Conservation (phyloP, 2,797 vertebrate species). For the Semaprochilodus insignis region DNA sequence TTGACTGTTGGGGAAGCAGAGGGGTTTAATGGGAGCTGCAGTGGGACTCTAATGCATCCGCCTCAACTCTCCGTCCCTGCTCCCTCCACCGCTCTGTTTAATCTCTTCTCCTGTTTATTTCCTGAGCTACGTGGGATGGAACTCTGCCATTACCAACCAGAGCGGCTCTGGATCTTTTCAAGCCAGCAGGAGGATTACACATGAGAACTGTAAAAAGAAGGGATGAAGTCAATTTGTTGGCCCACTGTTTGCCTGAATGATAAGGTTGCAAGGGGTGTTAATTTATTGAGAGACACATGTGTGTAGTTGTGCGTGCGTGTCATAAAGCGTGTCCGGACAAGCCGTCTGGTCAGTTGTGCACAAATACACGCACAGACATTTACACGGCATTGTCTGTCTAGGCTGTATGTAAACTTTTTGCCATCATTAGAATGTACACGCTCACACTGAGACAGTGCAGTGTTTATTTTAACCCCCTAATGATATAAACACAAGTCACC, state of each 20-base stretch:
- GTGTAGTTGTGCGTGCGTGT: slow-evolving; percentile 36
- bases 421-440: slow-evolving; percentile 51
- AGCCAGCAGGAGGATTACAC: slow-evolving; percentile 51
- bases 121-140: slow-evolving; percentile 55
- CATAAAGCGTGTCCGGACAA: slow-evolving; percentile 58
- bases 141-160: slow-evolving; percentile 49
- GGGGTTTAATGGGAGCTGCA: slow-evolving; percentile 65
- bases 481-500: slow-evolving; percentile 66
- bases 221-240: slow-evolving; percentile 54
- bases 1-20: slow-evolving; percentile 68
- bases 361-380: neutral
- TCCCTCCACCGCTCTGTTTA: slow-evolving; percentile 60
- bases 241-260: slow-evolving; percentile 35
- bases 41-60: slow-evolving; percentile 56
- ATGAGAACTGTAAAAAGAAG: slow-evolving; percentile 55
- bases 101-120: slow-evolving; percentile 69
- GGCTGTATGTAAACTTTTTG: slow-evolving; percentile 63
- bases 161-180: slow-evolving; percentile 69
- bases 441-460: slow-evolving; percentile 45
- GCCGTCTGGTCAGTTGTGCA: slow-evolving; percentile 64
- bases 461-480: slow-evolving; percentile 65
- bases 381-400: neutral
- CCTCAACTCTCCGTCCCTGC: slow-evolving; percentile 46
- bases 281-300: slow-evolving; percentile 57
- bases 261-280: slow-evolving; percentile 60